Base-by-base conservation (phyloP, 2,113 vertebrate genomes). In the Seriola dumerili region DNA sequence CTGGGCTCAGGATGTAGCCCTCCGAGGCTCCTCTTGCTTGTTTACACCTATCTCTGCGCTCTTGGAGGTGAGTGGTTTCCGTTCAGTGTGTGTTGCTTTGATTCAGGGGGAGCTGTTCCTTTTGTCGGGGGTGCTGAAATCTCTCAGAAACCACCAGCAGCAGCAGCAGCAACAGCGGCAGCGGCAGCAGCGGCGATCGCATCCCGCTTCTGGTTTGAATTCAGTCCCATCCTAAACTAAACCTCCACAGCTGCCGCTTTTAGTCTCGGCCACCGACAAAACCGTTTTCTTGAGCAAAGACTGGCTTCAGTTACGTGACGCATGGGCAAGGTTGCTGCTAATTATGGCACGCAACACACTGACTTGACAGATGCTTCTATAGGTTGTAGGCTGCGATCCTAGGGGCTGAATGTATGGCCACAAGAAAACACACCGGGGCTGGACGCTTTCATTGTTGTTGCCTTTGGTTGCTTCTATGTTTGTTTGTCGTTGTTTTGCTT, bases 121-220 rank as follows among this genome's bases (percentile, higher is more conserved):
- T 90, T 90, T 85, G 86, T 89, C 81, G 69, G 87, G 13, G 94
- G 95, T 96, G 94, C 95, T 96, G 95, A 96, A 96, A 91, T 78
- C 89, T 92, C 85, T 32, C 16, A 46, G 21, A 77, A 2, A 42
- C 40, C 40, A 42, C 0, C 72, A 57, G 69, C 81, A 29, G 54
- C 17, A 7, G 4, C 59, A 21, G 34, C 61, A 19, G 61, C 36
- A 1, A 12, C 32, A 5, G 42, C 59, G 1, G 62, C 76, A 46
- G 76, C 83, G n/a, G 63, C 68, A 0, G 62, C 78, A 38, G 76
- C 80, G 14, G 57, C 29, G 8, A 21, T 71, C 76, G 83, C 59
- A 72, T 76, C 74, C 85, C 17, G 58, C 38, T 52, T 32, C 64
- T 61, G 80, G 13, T 29, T 44, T 42, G 14, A 66, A 17, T 54